These are phyloP conservation scores for Tricholaema leucomelas DNA, from an alignment of 2,113 vertebrate genomes.

Conservation along the genomic window DNA sequence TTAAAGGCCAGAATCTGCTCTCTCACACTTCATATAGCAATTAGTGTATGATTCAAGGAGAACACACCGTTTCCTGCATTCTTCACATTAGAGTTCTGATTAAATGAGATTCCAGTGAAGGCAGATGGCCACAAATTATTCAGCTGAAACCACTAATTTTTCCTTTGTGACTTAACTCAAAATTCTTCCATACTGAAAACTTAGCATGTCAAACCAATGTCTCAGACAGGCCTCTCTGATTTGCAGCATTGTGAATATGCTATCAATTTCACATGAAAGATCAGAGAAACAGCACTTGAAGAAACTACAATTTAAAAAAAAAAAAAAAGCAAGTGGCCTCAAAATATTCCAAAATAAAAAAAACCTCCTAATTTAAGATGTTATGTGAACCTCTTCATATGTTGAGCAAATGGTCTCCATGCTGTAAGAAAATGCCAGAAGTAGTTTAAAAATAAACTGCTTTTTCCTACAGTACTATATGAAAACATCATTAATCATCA, in stretches of 20 bases:
- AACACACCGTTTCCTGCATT: not conserved
- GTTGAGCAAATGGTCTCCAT: conserved; percentile 51
- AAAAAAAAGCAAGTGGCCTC: conserved; percentile 12
- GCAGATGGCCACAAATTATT: not conserved
- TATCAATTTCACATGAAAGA: conserved; percentile 33
- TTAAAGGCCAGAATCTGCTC: not conserved
- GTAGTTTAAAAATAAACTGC: conserved; percentile 44
- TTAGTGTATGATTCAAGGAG: not conserved
- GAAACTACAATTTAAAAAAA: not conserved
- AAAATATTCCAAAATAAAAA: conserved; percentile 48
- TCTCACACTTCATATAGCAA: not conserved
- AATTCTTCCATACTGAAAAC: not conserved
- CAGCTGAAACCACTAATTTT: not conserved
- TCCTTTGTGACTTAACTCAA: not conserved
- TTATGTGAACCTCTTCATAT: conserved; percentile 44
- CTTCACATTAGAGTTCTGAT: not conserved
- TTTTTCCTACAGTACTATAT: conserved; percentile 17
- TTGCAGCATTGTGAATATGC: not conserved
- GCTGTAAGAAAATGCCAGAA: conserved; percentile 35
- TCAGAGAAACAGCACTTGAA: conserved; percentile 11
- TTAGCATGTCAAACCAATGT: not conserved
- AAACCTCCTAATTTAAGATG: conserved; percentile 36
- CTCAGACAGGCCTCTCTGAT: not conserved
- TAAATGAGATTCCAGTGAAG: not conserved
- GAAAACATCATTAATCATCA: conserved; percentile 47